Conservation (phyloP, 2,888 invertebrate species). For the Idaea dimidiata region DNA sequence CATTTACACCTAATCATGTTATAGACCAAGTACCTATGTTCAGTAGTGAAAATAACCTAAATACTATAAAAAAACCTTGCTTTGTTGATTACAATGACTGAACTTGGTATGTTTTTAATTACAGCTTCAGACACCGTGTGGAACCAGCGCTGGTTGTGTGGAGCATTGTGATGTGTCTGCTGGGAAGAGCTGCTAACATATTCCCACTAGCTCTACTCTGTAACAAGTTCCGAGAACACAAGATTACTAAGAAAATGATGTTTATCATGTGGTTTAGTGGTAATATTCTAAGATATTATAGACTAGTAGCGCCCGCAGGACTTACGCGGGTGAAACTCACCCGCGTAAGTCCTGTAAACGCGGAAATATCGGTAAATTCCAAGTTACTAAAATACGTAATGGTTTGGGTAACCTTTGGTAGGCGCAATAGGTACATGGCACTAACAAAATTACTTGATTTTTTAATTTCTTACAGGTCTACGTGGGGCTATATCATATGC, state of each 20-base stretch:
- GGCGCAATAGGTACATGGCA: background rate
- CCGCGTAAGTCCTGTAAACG: too few relatives aligned
- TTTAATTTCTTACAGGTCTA: slow-evolving; percentile 80
- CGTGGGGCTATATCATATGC: slow-evolving; percentile 99
- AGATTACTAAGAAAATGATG: slow-evolving; percentile 99
- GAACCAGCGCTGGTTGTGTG: slow-evolving; percentile 96
- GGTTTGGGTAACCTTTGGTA: background rate
- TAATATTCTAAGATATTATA: slow-evolving; percentile 44
- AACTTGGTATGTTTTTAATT: background rate
- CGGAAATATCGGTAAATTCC: too few relatives aligned
- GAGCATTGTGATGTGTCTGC: slow-evolving; percentile 94
- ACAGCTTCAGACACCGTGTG: slow-evolving; percentile 95
- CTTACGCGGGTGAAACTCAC: too few relatives aligned
- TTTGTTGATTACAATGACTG: background rate
- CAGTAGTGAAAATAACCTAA: too few relatives aligned
- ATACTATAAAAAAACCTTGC: background rate
- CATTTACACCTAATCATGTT: too few relatives aligned
- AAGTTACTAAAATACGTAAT: too few relatives aligned
- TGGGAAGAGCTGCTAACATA: slow-evolving; percentile 97
- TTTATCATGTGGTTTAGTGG: slow-evolving; percentile 99
- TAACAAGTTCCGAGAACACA: slow-evolving; percentile 98
- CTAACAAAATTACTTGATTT: background rate
- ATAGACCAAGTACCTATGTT: too few relatives aligned
- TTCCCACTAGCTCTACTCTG: slow-evolving; percentile 96
- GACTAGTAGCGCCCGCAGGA: too few relatives aligned